phyloP scores from a whole-genome alignment of 1,140 invertebrate species.

The Brachionus rotundiformis region DNA sequence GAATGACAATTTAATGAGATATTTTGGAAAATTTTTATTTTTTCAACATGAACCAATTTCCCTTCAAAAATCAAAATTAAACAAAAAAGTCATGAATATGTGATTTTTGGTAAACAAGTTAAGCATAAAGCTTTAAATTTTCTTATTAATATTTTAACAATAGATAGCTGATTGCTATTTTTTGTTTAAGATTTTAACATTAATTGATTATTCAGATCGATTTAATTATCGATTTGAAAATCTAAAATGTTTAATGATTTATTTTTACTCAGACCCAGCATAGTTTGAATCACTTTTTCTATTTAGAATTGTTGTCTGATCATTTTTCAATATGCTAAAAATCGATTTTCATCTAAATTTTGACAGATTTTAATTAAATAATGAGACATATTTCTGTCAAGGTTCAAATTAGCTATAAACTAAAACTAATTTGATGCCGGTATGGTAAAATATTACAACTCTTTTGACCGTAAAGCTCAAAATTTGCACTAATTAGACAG shows the following conservation, averaged over 20 bases:
- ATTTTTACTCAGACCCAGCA: not conserved
- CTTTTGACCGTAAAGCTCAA: not conserved
- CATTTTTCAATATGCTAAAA: not conserved
- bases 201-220: not conserved
- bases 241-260: not conserved
- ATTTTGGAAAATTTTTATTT: not conserved
- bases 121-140: not conserved
- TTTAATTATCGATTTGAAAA: not conserved
- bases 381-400: constrained; percentile 8
- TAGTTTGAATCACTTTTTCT: not conserved
- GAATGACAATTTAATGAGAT: constrained; percentile 19
- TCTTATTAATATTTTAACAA: constrained; percentile 3
- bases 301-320: not conserved
- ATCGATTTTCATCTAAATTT: not conserved
- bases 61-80: not conserved
- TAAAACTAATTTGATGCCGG: not conserved
- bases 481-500: too few species aligned
- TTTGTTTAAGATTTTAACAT: not conserved
- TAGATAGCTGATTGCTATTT: not conserved
- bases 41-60: not conserved
- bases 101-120: constrained; percentile 4
- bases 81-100: not conserved
- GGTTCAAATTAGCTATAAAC: not conserved
- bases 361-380: constrained; percentile 8
- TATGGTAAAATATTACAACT: not conserved